A percentile compares a stretch with the other conserved stretches of the same genome.
Conservation (phyloP, 1,140 invertebrate genomes). For the Bilobella aurantiaca region DNA sequence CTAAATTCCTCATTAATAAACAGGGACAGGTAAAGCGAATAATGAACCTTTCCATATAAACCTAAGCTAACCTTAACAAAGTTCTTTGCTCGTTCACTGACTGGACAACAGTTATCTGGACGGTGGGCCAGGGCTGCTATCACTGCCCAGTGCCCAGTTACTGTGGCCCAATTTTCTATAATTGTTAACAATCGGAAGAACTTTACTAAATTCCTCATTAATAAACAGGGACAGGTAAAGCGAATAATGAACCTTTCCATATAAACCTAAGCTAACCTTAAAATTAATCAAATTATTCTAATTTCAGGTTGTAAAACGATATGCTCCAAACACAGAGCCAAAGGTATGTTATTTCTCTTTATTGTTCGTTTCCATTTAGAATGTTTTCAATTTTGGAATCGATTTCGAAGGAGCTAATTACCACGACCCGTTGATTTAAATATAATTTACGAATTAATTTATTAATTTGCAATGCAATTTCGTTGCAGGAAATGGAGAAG, state of each 20-base stretch:
- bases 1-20: conserved; percentile 78
- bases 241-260: neutral
- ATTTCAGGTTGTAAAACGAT: conserved; percentile 23
- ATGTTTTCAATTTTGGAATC: no score
- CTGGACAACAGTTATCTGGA: no score
- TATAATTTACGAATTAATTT: neutral
- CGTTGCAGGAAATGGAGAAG: conserved; percentile 3
- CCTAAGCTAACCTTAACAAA: neutral
- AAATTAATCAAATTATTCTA: no score
- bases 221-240: conserved; percentile 40
- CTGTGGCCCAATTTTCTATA: no score
- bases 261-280: neutral
- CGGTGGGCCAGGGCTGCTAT: no score
- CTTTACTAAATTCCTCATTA: conserved; percentile 87
- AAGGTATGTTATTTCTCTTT: conserved; percentile 11
- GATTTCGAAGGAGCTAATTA: no score
- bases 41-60: neutral
- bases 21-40: conserved; percentile 12
- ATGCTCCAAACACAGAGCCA: conserved; percentile 8
- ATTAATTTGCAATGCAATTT: neutral
- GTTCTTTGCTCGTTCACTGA: neutral
- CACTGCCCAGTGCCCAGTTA: no score
- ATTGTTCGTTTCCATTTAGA: no score
- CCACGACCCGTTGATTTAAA: no score
- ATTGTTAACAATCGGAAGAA: no score